Conservation (phyloP, 2,113 vertebrate genomes). For the Oenanthe oenanthe region DNA sequence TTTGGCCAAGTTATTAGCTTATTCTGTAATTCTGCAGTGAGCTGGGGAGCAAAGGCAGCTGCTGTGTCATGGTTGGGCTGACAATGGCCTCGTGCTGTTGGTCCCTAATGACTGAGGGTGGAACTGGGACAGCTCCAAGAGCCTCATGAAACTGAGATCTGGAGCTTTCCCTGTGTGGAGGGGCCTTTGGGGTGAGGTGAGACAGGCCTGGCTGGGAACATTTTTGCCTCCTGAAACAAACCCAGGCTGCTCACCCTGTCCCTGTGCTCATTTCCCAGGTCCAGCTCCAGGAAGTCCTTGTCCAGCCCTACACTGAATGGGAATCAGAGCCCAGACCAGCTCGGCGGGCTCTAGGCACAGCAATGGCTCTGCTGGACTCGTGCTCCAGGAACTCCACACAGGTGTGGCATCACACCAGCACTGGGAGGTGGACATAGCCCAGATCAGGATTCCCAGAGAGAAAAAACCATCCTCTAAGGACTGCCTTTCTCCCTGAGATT, state of each 20-base stretch:
- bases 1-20: background rate
- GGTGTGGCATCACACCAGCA: background rate
- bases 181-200: background rate
- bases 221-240: background rate
- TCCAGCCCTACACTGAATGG: background rate
- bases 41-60: background rate
- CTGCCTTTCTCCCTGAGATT: background rate
- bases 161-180: background rate
- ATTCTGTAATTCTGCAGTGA: background rate
- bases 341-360: constrained; percentile 37
- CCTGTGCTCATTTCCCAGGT: constrained; percentile 30
- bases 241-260: background rate
- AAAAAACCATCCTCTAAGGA: background rate
- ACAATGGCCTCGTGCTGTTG: background rate
- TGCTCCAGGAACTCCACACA: background rate
- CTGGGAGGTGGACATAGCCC: background rate
- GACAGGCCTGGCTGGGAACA: background rate
- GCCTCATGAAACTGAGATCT: background rate
- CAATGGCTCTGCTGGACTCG: background rate
- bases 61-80: background rate
- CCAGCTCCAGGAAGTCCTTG: constrained; percentile 23
- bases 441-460: constrained; percentile 1
- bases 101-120: background rate
- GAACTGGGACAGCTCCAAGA: background rate
- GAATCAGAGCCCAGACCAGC: constrained; percentile 39